A percentile compares a stretch with the other conserved stretches of the same genome.
phyloP scores from a whole-genome alignment of 2,113 vertebrate species.

The Melanerpes aurifrons region DNA sequence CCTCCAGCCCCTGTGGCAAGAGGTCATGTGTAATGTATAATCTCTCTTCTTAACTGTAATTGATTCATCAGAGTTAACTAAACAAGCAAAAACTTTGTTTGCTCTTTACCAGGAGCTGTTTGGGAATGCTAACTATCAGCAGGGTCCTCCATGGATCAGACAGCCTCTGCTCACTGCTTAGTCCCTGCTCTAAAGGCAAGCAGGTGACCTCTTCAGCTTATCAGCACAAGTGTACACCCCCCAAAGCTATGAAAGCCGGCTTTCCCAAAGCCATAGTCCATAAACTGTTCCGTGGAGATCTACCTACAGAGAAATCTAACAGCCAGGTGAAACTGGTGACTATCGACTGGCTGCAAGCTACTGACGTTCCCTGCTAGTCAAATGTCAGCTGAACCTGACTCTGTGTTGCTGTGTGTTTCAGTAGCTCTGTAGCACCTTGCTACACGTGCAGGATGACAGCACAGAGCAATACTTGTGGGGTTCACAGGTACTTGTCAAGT shows the following conservation, averaged over 20 bases:
- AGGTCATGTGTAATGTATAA: background rate
- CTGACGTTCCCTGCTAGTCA: background rate
- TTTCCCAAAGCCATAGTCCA: background rate
- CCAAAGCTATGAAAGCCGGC: background rate
- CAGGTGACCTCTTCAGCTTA: background rate
- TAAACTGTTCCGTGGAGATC: background rate
- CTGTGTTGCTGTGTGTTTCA: rapidly evolving
- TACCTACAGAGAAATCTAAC: background rate
- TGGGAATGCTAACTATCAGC: background rate
- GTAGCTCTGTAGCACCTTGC: rapidly evolving
- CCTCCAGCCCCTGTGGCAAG: background rate
- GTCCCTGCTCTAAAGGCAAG: background rate
- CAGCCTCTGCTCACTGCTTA: background rate
- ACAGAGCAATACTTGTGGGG: background rate
- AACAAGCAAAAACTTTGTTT: background rate
- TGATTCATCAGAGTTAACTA: background rate
- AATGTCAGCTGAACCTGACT: background rate
- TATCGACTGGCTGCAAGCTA: background rate
- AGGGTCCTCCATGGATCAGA: background rate
- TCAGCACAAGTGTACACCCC: background rate
- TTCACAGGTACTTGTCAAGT: background rate
- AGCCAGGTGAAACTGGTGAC: background rate
- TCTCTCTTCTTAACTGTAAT: background rate
- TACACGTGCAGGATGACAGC: background rate
- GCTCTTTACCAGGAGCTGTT: background rate